Percentiles rank a stretch among this genome's conserved stretches.
Evolutionary conservation across 2,888 invertebrate genomes (phyloP).

Genomic region (Automeris io): DNA sequence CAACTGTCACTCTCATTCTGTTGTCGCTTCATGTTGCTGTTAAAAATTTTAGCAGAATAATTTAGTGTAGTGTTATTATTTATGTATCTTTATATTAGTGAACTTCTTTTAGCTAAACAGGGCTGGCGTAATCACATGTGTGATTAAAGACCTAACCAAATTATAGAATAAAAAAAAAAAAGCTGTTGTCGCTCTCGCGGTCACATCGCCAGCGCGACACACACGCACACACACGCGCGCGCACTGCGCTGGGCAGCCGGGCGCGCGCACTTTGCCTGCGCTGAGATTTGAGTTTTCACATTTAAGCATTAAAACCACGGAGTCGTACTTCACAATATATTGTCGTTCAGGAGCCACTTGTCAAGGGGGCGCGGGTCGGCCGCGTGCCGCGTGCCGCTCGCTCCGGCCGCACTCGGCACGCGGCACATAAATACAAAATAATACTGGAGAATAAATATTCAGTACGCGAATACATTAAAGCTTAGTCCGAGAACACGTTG

Average conservation of each 20-base stretch:
- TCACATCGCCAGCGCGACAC: neutral
- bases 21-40: too few species aligned
- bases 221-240: neutral
- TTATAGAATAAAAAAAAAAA: too few species aligned
- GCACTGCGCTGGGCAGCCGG: neutral
- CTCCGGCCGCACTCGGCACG: slow-evolving; percentile 17
- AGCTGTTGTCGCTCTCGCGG: too few species aligned
- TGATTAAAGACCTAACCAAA: too few species aligned
- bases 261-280: slow-evolving; percentile 1
- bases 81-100: too few species aligned
- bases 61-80: too few species aligned
- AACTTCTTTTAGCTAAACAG: too few species aligned
- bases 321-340: slow-evolving; percentile 27
- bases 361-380: slow-evolving; percentile 29
- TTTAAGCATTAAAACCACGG: slow-evolving; percentile 15
- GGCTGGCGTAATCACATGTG: too few species aligned
- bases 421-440: slow-evolving; percentile 59
- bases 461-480: slow-evolving; percentile 26
- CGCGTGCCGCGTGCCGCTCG: neutral
- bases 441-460: slow-evolving; percentile 61
- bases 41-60: too few species aligned
- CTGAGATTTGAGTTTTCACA: neutral
- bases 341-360: slow-evolving; percentile 53
- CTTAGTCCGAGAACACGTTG: slow-evolving; percentile 15
- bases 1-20: too few species aligned